Evolutionary conservation across 23 tunicate genomes (phyloP).

Genomic region (Ascidia mentula): DNA sequence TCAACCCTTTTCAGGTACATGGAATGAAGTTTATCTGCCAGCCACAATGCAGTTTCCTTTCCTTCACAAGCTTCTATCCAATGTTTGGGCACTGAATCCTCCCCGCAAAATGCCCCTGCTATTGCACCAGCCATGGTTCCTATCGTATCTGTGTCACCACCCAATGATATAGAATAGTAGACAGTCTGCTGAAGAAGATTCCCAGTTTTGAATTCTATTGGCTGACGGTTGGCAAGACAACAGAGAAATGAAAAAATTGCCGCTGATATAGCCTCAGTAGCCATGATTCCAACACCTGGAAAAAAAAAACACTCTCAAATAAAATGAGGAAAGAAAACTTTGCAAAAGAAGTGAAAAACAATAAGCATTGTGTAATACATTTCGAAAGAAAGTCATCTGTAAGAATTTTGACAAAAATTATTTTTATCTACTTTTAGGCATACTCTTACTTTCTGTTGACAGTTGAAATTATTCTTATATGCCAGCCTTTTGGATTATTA

Average conservation of each 20-base stretch:
- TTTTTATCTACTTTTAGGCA: no score
- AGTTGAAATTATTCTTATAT: no score
- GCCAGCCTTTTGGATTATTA: no score
- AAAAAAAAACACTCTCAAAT: no score
- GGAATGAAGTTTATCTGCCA: constrained; percentile 33
- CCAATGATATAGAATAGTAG: constrained; percentile 49
- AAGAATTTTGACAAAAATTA: no score
- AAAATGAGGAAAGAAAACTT: background rate
- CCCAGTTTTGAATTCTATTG: constrained; percentile 9
- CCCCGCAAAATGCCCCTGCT: constrained; percentile 71
- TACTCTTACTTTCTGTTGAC: no score
- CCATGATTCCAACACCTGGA: constrained; percentile 49
- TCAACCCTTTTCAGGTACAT: background rate
- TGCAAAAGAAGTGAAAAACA: no score
- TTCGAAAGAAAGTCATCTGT: no score
- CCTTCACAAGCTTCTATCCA: constrained; percentile 60
- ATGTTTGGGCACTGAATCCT: constrained; percentile 35
- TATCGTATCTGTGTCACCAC: constrained; percentile 79
- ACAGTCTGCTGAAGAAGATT: constrained; percentile 43
- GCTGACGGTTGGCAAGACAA: constrained; percentile 43
- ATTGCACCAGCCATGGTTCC: constrained; percentile 82
- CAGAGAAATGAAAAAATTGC: constrained; percentile 66
- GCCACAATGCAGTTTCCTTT: constrained; percentile 11
- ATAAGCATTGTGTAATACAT: no score
- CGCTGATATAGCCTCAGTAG: constrained; percentile 52